phyloP scores from a whole-genome alignment of 2,797 vertebrate species.

The Chrysocyon brachyurus region DNA sequence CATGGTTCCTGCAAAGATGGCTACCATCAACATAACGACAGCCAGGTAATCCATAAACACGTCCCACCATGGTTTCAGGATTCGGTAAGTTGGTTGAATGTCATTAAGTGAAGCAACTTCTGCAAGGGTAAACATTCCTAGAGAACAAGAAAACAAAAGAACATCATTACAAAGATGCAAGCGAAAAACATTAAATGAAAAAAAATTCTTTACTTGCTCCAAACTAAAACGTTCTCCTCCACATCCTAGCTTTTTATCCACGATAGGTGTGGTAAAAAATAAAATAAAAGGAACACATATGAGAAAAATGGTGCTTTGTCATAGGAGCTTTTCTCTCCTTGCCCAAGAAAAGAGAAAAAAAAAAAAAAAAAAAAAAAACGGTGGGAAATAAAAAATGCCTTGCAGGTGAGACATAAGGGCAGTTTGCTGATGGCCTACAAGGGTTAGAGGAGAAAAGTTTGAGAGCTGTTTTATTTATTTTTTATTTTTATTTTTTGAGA shows the following conservation, averaged over 20 bases:
- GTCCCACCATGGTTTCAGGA: conserved; percentile 99
- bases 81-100: conserved; percentile 98
- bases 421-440: background rate
- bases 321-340: background rate
- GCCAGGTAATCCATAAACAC: conserved; percentile 99
- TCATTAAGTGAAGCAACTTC: conserved; percentile 99
- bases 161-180: background rate
- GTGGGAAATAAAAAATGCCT: background rate
- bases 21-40: conserved; percentile 99
- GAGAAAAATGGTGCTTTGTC: background rate
- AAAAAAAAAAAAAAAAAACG: background rate
- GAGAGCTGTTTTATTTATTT: background rate
- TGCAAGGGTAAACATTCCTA: conserved; percentile 99
- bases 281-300: background rate
- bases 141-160: conserved; percentile 84
- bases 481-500: background rate
- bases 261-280: background rate
- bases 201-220: background rate
- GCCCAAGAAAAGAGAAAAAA: background rate
- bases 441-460: background rate
- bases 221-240: background rate
- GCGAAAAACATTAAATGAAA: background rate
- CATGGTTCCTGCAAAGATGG: conserved; percentile 99
- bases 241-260: background rate
- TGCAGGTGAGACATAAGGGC: background rate